Base-by-base conservation (phyloP, 2,113 vertebrate genomes). In the Polypterus bichir region DNA sequence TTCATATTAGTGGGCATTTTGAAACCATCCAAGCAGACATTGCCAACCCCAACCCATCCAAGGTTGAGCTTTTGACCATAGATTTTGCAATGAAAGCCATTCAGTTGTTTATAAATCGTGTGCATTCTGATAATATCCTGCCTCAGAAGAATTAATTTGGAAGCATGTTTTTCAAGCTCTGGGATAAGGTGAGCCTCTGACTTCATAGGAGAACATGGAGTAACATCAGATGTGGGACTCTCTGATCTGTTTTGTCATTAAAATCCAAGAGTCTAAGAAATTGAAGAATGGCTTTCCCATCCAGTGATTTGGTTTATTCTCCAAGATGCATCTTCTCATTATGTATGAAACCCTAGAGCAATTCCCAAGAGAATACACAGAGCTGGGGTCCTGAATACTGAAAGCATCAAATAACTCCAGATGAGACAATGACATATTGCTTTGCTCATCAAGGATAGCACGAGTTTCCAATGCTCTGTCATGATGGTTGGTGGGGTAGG, bases 261-360 rank as follows among this genome's bases (percentile, higher is more conserved):
- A 47, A 66, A n/a, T 66, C 53, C 7, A 62, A 45, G 27, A 66
- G 60, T 8, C n/a, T n/a, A n/a, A 60, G 64, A 4, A 64, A 49
- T 9, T 48, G 4, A 5, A 64, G 48, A 10, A n/a, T 9, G 7
- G 7, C 9, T 9, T 53, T 44, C 3, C 56, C 57, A 47, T 64
- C 54, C n/a, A 59, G 7, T 2, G 59, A 61, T 7, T 66, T 54
- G 10, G 62, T 27, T n/a, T 51, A 9, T 47, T 61, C 60, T 6
- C 48, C 54, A 52, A 52, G 54, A 6, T 54, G 4, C 10, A 48
- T 46, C 46, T 60, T 8, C 64, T 59, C 6, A 9, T 54, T 48
- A 59, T 60, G 48, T 65, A 8, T 10, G 49, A 7, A 6, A 54
- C 9, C 8, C 64, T 47, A 44, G 64, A 59, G 5, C 59, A 60